Conservation (phyloP, 2,113 vertebrate species). For the Neogale vison region DNA sequence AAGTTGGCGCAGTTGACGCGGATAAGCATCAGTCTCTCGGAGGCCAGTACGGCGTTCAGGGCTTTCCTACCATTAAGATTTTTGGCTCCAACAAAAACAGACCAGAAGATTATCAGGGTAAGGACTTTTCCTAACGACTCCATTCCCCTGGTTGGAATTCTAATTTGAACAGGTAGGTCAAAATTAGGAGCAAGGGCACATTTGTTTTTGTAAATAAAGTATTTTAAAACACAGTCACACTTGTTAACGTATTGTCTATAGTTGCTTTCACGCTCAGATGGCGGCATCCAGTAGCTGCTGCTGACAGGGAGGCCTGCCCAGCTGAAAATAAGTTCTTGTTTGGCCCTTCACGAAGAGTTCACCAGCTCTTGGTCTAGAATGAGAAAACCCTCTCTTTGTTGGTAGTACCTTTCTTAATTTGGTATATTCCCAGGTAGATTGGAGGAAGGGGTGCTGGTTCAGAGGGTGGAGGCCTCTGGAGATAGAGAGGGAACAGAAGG, state of each 20-base stretch:
- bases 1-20: slow-evolving; percentile 96
- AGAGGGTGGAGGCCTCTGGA: background rate
- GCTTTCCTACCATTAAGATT: slow-evolving; percentile 98
- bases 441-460: background rate
- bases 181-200: background rate
- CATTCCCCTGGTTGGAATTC: background rate
- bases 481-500: background rate
- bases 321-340: too few relatives aligned
- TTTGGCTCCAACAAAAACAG: slow-evolving; percentile 97
- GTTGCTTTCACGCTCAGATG: background rate
- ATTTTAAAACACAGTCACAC: background rate
- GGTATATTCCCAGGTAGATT: background rate
- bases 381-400: background rate
- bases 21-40: slow-evolving; percentile 95
- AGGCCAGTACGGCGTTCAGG: slow-evolving; percentile 93
- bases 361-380: background rate
- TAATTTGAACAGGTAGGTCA: background rate
- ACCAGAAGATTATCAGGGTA: slow-evolving; percentile 97
- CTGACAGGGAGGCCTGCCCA: background rate
- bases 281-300: background rate
- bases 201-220: background rate
- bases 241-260: background rate
- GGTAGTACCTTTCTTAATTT: background rate
- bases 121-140: background rate
- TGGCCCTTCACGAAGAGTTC: background rate